Base-by-base conservation (phyloP, 2,888 invertebrate genomes). In the Antitype chi region DNA sequence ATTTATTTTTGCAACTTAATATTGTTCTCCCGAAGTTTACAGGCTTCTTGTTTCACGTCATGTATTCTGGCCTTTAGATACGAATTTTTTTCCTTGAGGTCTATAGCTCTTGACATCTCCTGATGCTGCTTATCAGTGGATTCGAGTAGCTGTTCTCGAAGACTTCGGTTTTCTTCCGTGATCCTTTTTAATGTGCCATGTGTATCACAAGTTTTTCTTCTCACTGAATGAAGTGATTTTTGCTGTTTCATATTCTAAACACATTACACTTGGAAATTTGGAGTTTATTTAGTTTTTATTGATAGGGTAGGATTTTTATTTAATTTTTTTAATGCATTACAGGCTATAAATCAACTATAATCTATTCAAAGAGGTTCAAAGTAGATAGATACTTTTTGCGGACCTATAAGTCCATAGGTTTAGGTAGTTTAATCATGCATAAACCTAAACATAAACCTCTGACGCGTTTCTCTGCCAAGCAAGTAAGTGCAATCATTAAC, bases 31-130 rank as follows among this genome's bases (percentile, higher is more conserved):
- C 85, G 87, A 55, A 94, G 76, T 60, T 79, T 78, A 62, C 87
- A 89, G 47, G 91, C 91, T 78, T 94, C 88, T 47, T 69, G 43
- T 78, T 93, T 92, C 0, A 91, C 90, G 59, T 90, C 85, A 53
- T 92, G 91, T 68, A 95, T 80, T 81, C 90, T 85, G 15, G 85
- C 82, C 66, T 84, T 89, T 20, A 96, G 81, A 67, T 82, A 68
- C 5, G 70, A 66, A 75, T 96, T 94, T 71, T 92, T 94, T 71
- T 94, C 91, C 74, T 93, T 94, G 3, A 96, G 86, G 67, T 93
- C 90, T n/a, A 96, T 95, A 1, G 96, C 96, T 88, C 96, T 93
- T 28, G 91, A 89, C 96, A 96, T 96, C 76, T 95, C 94, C 81
- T 94, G 95, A 49, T 96, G 96, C 70, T 96, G 95, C 73, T 93